phyloP scores from a whole-genome alignment of 1,140 invertebrate species.

The Heterodera schachtii region DNA sequence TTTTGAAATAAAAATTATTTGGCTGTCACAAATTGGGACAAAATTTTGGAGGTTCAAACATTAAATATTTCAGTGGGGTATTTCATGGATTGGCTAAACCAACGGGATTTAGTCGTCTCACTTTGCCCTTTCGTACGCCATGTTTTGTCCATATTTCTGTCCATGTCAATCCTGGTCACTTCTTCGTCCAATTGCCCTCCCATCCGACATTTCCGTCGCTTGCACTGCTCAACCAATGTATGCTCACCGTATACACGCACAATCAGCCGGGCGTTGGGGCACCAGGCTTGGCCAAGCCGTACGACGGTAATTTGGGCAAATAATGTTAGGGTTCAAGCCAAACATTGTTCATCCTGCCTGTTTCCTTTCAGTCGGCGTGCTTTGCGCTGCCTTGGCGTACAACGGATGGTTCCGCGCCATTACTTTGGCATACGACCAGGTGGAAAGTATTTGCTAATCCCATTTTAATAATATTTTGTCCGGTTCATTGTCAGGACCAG shows the following conservation, averaged over 20 bases:
- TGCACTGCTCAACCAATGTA: constrained; percentile 75
- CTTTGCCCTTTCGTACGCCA: constrained; percentile 84
- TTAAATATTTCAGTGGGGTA: too few species aligned
- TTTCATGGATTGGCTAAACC: too few species aligned
- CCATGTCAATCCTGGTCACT: constrained; percentile 79
- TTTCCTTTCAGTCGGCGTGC: constrained; percentile 74
- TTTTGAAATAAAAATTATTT: too few species aligned
- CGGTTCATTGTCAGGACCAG: constrained; percentile 60
- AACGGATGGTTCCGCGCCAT: constrained; percentile 87
- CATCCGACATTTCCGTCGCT: constrained; percentile 85
- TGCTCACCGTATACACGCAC: constrained; percentile 68
- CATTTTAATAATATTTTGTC: neutral
- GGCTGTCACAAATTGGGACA: too few species aligned
- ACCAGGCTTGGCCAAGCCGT: constrained; percentile 66
- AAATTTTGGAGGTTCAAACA: too few species aligned
- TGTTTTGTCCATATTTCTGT: constrained; percentile 85
- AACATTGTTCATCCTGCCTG: neutral
- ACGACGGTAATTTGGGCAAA: constrained; percentile 31
- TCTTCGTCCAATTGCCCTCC: constrained; percentile 89
- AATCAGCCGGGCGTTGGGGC: constrained; percentile 62
- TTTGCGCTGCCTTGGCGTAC: constrained; percentile 83
- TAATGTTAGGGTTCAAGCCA: too few species aligned
- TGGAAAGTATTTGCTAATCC: constrained; percentile 54
- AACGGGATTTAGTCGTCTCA: constrained; percentile 70
- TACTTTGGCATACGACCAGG: constrained; percentile 67